These are phyloP conservation scores for Tricholaema leucomelas DNA, from an alignment of 2,113 vertebrate species.

Conservation along the genomic window DNA sequence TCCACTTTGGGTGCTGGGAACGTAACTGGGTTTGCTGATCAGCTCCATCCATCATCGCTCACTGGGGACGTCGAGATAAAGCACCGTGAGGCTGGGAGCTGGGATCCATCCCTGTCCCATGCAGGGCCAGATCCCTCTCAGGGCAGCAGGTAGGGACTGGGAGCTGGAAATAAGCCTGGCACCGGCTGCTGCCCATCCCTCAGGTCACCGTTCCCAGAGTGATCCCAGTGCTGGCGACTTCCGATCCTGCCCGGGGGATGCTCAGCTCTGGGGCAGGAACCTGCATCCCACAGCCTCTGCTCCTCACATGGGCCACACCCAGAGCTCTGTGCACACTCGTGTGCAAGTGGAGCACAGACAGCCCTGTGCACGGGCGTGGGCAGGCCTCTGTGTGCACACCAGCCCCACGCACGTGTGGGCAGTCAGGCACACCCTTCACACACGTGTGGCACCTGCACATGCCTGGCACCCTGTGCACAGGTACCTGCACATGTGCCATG, in stretches of 20 bases:
- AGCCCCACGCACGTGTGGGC: too few relatives aligned
- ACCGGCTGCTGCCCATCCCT: not conserved
- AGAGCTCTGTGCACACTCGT: accelerated
- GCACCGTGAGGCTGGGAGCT: not conserved
- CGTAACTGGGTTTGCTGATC: not conserved
- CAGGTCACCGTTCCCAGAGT: not conserved
- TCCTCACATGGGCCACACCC: accelerated
- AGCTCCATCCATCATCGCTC: not conserved
- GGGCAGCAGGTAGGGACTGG: accelerated
- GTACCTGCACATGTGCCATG: not conserved
- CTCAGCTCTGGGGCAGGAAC: not conserved
- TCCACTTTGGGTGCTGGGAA: not conserved
- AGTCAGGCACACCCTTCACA: too few relatives aligned
- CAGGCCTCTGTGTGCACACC: too few relatives aligned
- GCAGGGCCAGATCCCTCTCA: not conserved
- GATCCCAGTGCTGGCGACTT: not conserved
- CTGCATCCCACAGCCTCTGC: not conserved
- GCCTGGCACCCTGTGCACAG: not conserved
- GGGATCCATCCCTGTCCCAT: accelerated
- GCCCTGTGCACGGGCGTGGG: too few relatives aligned
- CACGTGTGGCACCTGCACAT: not conserved
- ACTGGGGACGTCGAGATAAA: not conserved
- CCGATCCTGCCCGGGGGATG: not conserved
- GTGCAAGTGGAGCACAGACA: too few relatives aligned
- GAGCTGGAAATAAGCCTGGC: not conserved